phyloP scores from a whole-genome alignment of 1,140 invertebrate species.

The Drosophila insularis region DNA sequence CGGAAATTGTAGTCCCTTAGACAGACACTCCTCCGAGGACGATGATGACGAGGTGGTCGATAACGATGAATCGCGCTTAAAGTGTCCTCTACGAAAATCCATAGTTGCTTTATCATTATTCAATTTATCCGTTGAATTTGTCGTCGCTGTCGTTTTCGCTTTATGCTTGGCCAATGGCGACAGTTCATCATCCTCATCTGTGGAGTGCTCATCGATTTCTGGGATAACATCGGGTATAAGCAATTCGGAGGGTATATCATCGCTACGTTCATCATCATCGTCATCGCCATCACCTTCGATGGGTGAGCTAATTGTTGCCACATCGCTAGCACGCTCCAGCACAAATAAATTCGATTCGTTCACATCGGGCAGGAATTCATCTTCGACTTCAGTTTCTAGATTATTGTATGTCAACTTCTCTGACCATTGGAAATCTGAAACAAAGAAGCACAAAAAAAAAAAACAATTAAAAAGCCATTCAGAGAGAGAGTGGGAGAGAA shows the following conservation, averaged over 20 bases:
- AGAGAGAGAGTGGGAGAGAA: too few relatives aligned
- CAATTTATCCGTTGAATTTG: background rate
- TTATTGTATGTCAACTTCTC: conserved; percentile 64
- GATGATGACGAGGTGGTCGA: conserved; percentile 80
- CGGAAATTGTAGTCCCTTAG: conserved; percentile 77
- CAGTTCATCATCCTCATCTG: conserved; percentile 76
- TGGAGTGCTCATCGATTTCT: conserved; percentile 79
- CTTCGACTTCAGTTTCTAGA: conserved; percentile 64
- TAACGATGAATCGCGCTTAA: conserved; percentile 75
- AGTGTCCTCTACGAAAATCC: conserved; percentile 74
- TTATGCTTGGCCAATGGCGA: conserved; percentile 51
- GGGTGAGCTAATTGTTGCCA: conserved; percentile 70
- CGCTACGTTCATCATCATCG: conserved; percentile 74
- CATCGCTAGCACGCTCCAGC: conserved; percentile 72
- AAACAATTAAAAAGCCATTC: background rate
- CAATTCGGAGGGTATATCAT: conserved; percentile 78
- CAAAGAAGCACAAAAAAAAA: background rate
- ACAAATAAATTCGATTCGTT: conserved; percentile 79
- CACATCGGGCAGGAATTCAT: conserved; percentile 79
- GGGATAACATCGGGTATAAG: conserved; percentile 78
- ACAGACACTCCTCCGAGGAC: conserved; percentile 78
- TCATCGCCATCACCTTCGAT: conserved; percentile 52
- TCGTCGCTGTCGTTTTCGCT: background rate
- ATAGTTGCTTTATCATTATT: conserved; percentile 40
- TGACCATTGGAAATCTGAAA: conserved; percentile 65